Evolutionary conservation across 2,113 vertebrate genomes (phyloP), one percentile per base, ranked within the genome.

Genomic region (Recurvirostra avosetta): DNA sequence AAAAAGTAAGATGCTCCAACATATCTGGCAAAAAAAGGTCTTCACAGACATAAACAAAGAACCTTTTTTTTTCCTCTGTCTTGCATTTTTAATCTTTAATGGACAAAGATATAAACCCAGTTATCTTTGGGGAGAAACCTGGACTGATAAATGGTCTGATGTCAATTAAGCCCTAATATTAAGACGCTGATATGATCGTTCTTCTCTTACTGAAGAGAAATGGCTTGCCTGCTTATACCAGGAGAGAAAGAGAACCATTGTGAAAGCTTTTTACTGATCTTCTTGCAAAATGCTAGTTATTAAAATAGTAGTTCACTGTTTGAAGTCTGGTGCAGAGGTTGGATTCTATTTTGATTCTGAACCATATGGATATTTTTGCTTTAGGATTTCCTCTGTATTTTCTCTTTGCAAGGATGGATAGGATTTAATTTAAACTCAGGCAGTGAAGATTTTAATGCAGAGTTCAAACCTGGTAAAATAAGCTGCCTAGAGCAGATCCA

Each of bases 1-100:
- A 34, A 75, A 73, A 89, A 79, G 65, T 47, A 74, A 84, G 86
- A 86, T 95, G 55, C 79, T 96, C 90, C 56, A 67, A 93, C 96
- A 65, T 75, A 83, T 9, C 55, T 93, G 70, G 65, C 76, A 92
- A 83, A 38, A 83, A 95, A 91, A 87, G 34, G 29, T 62, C 71
- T 86, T 91, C 65, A 75, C 4, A 21, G 52, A 71, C 50, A 94
- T 58, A 91, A 91, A 93, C 19, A 95, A 94, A 83, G 30, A 18
- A 61, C 15, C 3, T n/a, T 72, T 43, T 36, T 25, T 49, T 55
- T 27, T 2, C 4, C 5, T 22, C 6, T 74, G 20, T 70, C 56
- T 90, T 6, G 2, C 62, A 63, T 80, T 88, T 68, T 93, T 32
- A 87, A 76, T 52, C 23, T 82, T 90, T 61, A 56, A n/a, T 70